Conservation (phyloP, 1,140 invertebrate genomes). For the Lanistes nyassanus region DNA sequence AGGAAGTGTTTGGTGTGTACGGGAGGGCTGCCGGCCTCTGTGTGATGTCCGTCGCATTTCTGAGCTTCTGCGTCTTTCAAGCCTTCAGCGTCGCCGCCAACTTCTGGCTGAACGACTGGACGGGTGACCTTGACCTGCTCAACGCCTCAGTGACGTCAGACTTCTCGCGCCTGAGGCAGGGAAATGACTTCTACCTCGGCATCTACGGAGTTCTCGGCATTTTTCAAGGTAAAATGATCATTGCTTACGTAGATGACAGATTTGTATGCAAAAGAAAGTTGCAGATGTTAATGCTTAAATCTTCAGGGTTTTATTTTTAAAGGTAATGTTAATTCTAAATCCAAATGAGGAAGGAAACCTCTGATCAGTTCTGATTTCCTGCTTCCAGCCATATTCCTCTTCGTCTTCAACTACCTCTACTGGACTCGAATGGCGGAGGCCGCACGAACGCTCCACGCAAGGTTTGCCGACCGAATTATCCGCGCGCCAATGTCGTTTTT, state of each 20-base stretch:
- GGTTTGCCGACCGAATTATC: constrained; percentile 74
- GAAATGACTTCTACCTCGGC: constrained; percentile 46
- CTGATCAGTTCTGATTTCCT: neutral
- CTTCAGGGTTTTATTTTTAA: no score
- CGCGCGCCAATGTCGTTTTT: constrained; percentile 71
- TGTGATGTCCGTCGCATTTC: constrained; percentile 31
- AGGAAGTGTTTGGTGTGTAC: constrained; percentile 46
- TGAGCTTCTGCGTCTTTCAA: constrained; percentile 42
- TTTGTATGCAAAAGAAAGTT: no score
- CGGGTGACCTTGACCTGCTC: constrained; percentile 41
- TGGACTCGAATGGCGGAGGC: constrained; percentile 68
- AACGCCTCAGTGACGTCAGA: constrained; percentile 34
- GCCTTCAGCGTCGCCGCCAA: constrained; percentile 38
- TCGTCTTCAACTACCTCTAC: constrained; percentile 38
- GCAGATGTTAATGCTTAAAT: no score
- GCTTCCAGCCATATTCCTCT: constrained; percentile 38
- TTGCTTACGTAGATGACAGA: no score
- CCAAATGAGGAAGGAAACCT: no score
- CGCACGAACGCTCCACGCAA: constrained; percentile 78
- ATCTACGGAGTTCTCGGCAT: constrained; percentile 52
- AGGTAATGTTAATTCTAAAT: no score
- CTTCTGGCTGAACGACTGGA: constrained; percentile 53
- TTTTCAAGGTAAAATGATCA: constrained; percentile 42
- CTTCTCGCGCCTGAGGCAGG: constrained; percentile 34
- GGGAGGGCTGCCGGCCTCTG: constrained; percentile 37